Evolutionary conservation across 2,888 invertebrate species (phyloP).

Genomic region (Microplitis deprimator): DNA sequence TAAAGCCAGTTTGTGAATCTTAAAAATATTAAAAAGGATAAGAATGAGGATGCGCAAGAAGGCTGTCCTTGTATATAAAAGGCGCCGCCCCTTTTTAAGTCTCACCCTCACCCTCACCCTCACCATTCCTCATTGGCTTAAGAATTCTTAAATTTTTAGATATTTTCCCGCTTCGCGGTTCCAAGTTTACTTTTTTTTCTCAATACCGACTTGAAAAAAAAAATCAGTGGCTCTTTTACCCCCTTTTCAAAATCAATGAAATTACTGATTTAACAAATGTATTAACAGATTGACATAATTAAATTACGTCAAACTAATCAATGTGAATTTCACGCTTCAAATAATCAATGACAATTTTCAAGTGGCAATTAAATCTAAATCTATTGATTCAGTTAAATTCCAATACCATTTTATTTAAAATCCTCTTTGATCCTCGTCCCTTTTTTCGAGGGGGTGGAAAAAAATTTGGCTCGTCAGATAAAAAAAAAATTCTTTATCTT

Average conservation of each 20-base stretch:
- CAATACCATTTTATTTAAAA: background rate
- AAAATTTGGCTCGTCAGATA: conserved; percentile 26
- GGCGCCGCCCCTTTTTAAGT: conserved; percentile 62
- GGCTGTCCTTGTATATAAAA: conserved; percentile 63
- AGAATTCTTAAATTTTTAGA: conserved; percentile 54
- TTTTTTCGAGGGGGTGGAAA: background rate
- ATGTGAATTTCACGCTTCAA: background rate
- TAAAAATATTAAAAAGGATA: conserved; percentile 7
- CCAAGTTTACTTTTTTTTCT: too few species aligned
- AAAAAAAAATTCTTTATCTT: conserved; percentile 25
- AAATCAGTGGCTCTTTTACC: too few species aligned
- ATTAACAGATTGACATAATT: background rate
- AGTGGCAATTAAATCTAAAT: background rate
- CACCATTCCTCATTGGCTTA: conserved; percentile 69
- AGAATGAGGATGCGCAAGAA: conserved; percentile 65
- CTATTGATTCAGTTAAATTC: background rate
- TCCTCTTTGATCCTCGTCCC: background rate
- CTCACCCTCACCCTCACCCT: conserved; percentile 57
- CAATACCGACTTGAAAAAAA: too few species aligned
- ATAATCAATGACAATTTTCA: background rate
- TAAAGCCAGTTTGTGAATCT: background rate
- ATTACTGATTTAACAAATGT: background rate
- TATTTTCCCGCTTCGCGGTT: too few species aligned
- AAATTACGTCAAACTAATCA: background rate
- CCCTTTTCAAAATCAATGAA: background rate